phyloP scores from a whole-genome alignment of 2,888 invertebrate genomes.

The Drosophila pseudotalamancana region DNA sequence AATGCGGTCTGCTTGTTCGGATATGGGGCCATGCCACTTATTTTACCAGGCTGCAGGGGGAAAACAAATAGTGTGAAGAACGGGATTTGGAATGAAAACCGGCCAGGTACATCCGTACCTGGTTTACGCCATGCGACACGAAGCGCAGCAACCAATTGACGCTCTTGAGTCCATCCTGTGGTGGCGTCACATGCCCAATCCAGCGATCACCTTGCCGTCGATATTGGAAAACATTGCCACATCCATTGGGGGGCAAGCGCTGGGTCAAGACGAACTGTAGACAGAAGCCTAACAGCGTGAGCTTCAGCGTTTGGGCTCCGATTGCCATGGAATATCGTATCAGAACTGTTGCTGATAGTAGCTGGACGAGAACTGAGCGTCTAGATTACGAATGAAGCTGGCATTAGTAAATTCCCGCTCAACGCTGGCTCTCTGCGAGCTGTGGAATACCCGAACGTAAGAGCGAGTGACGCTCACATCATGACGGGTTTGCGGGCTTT shows the following conservation, averaged over 20 bases:
- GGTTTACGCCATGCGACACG: slow-evolving; percentile 11
- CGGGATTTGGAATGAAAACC: too few relatives aligned
- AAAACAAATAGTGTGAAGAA: neutral
- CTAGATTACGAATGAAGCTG: slow-evolving; percentile 2
- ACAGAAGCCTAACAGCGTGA: slow-evolving; percentile 32
- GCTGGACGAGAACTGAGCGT: slow-evolving; percentile 44
- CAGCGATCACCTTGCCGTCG: slow-evolving; percentile 24
- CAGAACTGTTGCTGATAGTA: slow-evolving; percentile 50
- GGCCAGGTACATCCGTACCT: slow-evolving; percentile 23
- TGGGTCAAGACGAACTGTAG: slow-evolving; percentile 29
- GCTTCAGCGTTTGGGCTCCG: neutral
- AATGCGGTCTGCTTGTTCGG: slow-evolving; percentile 40
- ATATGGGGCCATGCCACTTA: slow-evolving; percentile 44
- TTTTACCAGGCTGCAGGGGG: slow-evolving; percentile 30
- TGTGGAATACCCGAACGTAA: slow-evolving; percentile 31
- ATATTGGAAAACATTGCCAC: slow-evolving; percentile 52
- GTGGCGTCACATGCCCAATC: slow-evolving; percentile 50
- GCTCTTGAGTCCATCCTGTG: slow-evolving; percentile 27
- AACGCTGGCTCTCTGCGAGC: neutral
- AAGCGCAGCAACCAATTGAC: slow-evolving; percentile 47
- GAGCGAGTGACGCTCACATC: neutral
- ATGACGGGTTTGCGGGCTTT: slow-evolving; percentile 57
- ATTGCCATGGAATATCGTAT: slow-evolving; percentile 30
- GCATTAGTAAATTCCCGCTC: slow-evolving; percentile 11
- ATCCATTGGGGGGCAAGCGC: slow-evolving; percentile 47